Conservation (phyloP, 2,888 invertebrate species). For the Palloptera scutellata region DNA sequence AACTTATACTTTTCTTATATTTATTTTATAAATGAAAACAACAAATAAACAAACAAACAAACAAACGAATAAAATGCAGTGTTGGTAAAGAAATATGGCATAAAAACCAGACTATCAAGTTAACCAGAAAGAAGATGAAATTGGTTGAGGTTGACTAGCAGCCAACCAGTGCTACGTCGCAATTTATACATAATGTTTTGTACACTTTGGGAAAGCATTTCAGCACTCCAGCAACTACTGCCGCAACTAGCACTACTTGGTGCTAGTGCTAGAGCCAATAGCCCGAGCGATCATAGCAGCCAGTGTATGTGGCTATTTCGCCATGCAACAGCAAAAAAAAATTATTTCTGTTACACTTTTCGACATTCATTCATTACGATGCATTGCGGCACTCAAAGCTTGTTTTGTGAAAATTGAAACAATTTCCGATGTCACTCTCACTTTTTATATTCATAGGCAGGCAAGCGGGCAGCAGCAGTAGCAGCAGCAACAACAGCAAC, state of each 20-base stretch:
- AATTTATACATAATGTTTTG: too few species aligned
- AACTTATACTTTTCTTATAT: neutral
- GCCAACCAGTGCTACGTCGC: too few species aligned
- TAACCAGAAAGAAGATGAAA: constrained; percentile 27
- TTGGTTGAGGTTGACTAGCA: neutral
- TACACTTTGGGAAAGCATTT: constrained; percentile 21
- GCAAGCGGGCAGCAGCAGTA: constrained; percentile 13
- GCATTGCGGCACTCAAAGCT: constrained; percentile 18
- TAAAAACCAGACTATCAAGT: constrained; percentile 35
- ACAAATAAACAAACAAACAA: constrained; percentile 19
- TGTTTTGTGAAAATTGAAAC: constrained; percentile 55
- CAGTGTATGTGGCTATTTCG: constrained; percentile 22
- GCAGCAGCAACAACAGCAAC: constrained; percentile 6
- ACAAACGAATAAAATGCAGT: constrained; percentile 23
- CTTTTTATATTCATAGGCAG: constrained; percentile 47
- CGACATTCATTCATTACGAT: constrained; percentile 59
- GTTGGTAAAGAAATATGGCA: constrained; percentile 25
- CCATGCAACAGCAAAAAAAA: constrained; percentile 42
- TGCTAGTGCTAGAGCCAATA: too few species aligned
- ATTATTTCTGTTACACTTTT: constrained; percentile 60
- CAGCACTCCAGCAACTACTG: neutral
- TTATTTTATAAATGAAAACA: neutral
- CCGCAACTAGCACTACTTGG: too few species aligned
- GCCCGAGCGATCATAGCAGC: too few species aligned
- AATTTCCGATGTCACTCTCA: constrained; percentile 64